Base-by-base conservation (phyloP, 2,888 invertebrate species). In the Xestobium rufovillosum region DNA sequence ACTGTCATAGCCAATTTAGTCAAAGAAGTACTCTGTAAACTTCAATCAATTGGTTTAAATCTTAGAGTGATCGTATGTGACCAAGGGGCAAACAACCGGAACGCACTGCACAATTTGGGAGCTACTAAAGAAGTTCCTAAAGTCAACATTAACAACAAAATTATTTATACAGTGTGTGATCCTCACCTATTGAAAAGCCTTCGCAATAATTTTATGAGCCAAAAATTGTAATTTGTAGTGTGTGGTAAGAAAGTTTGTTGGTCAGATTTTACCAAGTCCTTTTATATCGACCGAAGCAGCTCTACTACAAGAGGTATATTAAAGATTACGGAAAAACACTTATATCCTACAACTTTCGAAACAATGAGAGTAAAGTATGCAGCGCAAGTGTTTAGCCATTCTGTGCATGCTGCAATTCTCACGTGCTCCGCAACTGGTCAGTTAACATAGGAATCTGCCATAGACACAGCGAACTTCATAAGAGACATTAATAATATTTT, bases 121-220 rank as follows among this genome's bases (percentile, higher is more conserved):
- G 34, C 36, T 14, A 34, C 28, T 6, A 26, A 39, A 30, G 34
- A 41, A 35, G 16, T 23, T 13, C 45, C 41, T 10, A 12, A 28
- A 8, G 31, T 45, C 2, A n/a, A 19, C 4, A 19, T 43, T 8
- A 27, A 38, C 15, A 13, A 17, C 11, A 19, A 11, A 14, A 39
- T 38, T 19, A 37, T 39, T 6, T 41, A 26, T 32, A 36, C 43
- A 3, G 33, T 33, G n/a, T 45, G 35, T 31, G 44, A 42, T 41
- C n/a, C 40, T 4, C n/a, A n/a, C n/a, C n/a, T n/a, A n/a, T n/a
- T 19, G 9, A 34, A 34, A 34, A 34, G 35, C 15, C 13, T 34
- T n/a, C 34, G 32, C 4, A 34, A 34, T 34, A 34, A 34, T 34
- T 34, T 34, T 34, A 34, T 34, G 35, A 34, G 34, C 15, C 4